Conservation (phyloP, 2,888 invertebrate genomes). For the Microplitis manilae region DNA sequence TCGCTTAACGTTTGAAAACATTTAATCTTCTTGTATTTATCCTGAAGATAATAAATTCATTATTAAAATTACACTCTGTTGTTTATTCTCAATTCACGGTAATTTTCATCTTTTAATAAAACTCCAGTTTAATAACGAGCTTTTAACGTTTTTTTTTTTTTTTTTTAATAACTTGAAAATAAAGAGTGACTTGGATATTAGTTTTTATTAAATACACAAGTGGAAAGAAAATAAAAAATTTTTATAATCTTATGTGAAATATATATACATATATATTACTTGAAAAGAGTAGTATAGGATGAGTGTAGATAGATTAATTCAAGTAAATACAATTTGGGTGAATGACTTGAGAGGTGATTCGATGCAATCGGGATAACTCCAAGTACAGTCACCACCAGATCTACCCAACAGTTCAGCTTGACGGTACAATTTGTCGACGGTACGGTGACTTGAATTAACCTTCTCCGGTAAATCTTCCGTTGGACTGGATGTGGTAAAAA, state of each 20-base stretch:
- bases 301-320: neutral
- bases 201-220: no score
- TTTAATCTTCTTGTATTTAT: neutral
- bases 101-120: neutral
- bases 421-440: constrained; percentile 63
- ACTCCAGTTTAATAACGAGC: neutral
- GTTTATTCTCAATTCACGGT: neutral
- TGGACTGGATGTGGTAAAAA: constrained; percentile 57
- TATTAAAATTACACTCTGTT: constrained; percentile 13
- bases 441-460: constrained; percentile 58
- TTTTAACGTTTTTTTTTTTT: neutral
- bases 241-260: no score
- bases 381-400: constrained; percentile 64
- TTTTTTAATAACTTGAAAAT: no score
- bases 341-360: constrained; percentile 67
- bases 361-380: constrained; percentile 64
- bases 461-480: constrained; percentile 63
- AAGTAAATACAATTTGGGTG: constrained; percentile 62
- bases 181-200: no score
- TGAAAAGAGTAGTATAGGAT: neutral
- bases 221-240: no score
- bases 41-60: neutral
- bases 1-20: constrained; percentile 12
- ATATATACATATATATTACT: neutral
- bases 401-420: constrained; percentile 67